Base-by-base conservation (phyloP, 2,888 invertebrate species). In the Ectropis crepuscularia region DNA sequence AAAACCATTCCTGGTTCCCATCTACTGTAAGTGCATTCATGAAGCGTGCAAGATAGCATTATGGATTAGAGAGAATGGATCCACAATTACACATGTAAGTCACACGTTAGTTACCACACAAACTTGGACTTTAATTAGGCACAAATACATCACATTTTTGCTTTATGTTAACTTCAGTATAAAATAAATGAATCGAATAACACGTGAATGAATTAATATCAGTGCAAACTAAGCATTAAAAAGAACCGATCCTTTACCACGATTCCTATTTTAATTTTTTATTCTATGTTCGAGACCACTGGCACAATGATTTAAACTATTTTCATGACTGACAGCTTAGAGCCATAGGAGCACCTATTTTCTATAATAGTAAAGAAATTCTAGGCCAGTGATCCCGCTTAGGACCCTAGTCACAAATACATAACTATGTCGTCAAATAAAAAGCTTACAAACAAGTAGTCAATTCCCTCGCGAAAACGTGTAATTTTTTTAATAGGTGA, bases 381-480 rank as follows among this genome's bases (percentile, higher is more conserved):
- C 11, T n/a, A 59, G 46, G 57, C 72, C 69, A 65, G 65, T 50
- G 69, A 60, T 47, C 54, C 43, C 55, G 10, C 47, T 55, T 57
- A 62, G 10, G 50, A 60, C 10, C 45, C 66, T 64, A 69, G 48
- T 67, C 64, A 65, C 49, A 67, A 68, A 64, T 54, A 66, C 63
- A 68, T 62, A 51, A 51, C 41, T 51, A 64, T 67, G 59, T 67
- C 61, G 69, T 68, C 68, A 69, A 62, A 53, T 57, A 68, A 65
- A 68, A 65, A 48, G 28, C 60, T 62, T 69, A 68, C 61, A 65
- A 65, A 61, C 69, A 69, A 63, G 64, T 71, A 57, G 67, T 72
- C 70, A 71, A 70, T 74, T 72, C 73, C 66, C 60, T 71, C 62
- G 68, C 64, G 65, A 74, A 63, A 55, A 55, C 47, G 16, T 68